Percentiles rank a stretch among this genome's conserved stretches.
Evolutionary conservation across 2,113 vertebrate genomes (phyloP).

Genomic region (Mohoua ochrocephala): DNA sequence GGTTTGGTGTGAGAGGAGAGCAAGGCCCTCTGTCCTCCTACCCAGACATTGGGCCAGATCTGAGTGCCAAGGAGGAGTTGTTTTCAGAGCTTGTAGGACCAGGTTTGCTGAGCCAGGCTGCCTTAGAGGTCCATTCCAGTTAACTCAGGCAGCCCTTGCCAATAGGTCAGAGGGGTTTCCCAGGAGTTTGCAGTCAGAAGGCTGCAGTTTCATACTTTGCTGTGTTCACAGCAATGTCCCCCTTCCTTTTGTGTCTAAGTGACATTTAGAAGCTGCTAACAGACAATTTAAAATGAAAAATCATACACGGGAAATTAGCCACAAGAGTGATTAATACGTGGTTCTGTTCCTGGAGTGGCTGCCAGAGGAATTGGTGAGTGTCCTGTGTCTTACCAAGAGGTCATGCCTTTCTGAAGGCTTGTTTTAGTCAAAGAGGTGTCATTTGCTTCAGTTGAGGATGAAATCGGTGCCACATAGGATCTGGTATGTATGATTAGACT

Average conservation of each 20-base stretch:
- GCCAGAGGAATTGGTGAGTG: not conserved
- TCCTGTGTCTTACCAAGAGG: not conserved
- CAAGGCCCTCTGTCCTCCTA: not conserved
- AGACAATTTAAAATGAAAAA: not conserved
- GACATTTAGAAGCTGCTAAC: not conserved
- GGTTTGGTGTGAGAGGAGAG: not conserved
- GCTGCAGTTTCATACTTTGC: rapidly evolving
- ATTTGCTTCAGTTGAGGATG: not conserved
- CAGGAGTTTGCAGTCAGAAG: not conserved
- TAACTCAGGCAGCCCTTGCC: too few relatives aligned
- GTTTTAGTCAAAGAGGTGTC: not conserved
- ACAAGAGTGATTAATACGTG: not conserved
- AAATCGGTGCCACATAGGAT: rapidly evolving
- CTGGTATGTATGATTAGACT: not conserved
- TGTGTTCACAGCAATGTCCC: not conserved
- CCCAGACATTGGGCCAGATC: not conserved
- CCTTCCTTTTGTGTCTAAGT: not conserved
- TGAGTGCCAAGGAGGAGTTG: not conserved
- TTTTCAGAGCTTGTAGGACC: not conserved
- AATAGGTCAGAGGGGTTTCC: not conserved
- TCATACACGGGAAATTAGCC: not conserved
- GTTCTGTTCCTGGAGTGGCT: not conserved
- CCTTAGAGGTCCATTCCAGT: rapidly evolving
- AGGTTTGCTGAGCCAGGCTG: not conserved
- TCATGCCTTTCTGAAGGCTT: not conserved